Conservation (phyloP, 2,113 vertebrate species). For the Sinocyclocheilus maitianheensis region DNA sequence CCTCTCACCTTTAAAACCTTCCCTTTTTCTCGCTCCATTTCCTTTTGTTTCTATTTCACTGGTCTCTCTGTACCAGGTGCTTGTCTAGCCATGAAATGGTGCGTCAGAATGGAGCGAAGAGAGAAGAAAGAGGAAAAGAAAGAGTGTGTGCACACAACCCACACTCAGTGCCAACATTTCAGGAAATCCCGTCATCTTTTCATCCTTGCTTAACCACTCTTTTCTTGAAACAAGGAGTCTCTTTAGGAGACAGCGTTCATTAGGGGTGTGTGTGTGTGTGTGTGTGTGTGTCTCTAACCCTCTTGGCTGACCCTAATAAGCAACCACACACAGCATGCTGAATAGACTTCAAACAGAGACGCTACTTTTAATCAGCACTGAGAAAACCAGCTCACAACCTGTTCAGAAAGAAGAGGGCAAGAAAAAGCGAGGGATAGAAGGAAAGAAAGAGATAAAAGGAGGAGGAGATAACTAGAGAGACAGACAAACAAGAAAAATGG, state of each 20-base stretch:
- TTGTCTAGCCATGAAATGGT: conserved; percentile 5
- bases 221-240: conserved; percentile 32
- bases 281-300: not conserved
- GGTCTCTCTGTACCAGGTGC: conserved; percentile 10
- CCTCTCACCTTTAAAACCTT: conserved; percentile 20
- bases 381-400: conserved; percentile 23
- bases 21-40: not conserved
- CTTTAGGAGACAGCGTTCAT: conserved; percentile 26
- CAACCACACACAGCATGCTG: conserved; percentile 28
- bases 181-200: conserved; percentile 38
- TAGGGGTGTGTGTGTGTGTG: conserved; percentile 18
- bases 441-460: not conserved
- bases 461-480: not conserved
- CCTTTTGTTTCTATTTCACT: conserved; percentile 15
- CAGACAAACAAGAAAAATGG: conserved; percentile 15
- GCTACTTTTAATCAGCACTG: conserved; percentile 37
- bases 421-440: not conserved
- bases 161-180: conserved; percentile 22
- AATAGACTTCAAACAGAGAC: conserved; percentile 40
- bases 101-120: not conserved
- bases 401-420: conserved; percentile 12
- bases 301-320: conserved; percentile 42
- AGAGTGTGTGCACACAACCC: not conserved
- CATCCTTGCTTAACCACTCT: conserved; percentile 21
- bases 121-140: conserved; percentile 1